phyloP scores from a whole-genome alignment of 2,888 invertebrate species.

The Drosophila recens region DNA sequence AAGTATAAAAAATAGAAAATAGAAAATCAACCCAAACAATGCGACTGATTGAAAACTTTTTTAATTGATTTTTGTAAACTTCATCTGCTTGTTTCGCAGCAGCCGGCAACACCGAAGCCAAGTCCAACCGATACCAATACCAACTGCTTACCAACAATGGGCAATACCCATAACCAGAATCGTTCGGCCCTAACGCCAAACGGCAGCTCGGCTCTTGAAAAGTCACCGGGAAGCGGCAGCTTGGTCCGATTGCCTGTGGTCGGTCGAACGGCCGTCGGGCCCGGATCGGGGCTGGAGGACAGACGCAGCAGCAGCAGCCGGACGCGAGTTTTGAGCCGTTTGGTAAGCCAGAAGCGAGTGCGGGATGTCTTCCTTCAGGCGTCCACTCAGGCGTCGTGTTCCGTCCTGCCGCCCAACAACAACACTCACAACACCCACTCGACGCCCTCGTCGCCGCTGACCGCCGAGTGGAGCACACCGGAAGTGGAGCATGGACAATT shows the following conservation, averaged over 20 bases:
- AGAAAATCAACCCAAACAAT: conserved; percentile 65
- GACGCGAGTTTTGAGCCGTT: conserved; percentile 80
- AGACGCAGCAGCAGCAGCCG: conserved; percentile 62
- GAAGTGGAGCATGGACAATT: conserved; percentile 72
- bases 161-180: conserved; percentile 70
- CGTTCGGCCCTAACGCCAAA: conserved; percentile 33
- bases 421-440: conserved; percentile 41
- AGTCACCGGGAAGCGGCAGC: conserved; percentile 55
- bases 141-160: conserved; percentile 63
- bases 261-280: conserved; percentile 23
- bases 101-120: conserved; percentile 14
- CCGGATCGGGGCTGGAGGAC: conserved; percentile 16
- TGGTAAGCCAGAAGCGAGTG: conserved; percentile 80
- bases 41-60: conserved; percentile 82
- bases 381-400: conserved; percentile 24
- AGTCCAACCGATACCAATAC: not conserved
- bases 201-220: conserved; percentile 51
- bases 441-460: conserved; percentile 26
- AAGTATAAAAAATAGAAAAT: conserved; percentile 20
- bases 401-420: conserved; percentile 6
- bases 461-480: conserved; percentile 41
- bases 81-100: conserved; percentile 26
- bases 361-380: conserved; percentile 69
- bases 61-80: conserved; percentile 82
- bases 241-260: conserved; percentile 44